Evolutionary conservation across 2,888 invertebrate genomes (phyloP).

Genomic region (Cheilosia impressa): DNA sequence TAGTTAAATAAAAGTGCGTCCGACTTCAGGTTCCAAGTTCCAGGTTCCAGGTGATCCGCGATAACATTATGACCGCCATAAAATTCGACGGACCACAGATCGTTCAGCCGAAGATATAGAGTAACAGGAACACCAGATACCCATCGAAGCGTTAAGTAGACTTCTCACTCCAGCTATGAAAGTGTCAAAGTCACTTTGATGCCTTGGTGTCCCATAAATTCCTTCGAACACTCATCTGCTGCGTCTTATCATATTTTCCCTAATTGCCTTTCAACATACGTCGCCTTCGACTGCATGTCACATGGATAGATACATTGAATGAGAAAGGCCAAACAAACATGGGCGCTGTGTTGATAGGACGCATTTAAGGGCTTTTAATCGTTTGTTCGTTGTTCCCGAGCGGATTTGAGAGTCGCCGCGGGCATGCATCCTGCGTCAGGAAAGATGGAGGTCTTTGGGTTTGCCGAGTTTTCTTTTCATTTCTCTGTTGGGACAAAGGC

Average conservation of each 20-base stretch:
- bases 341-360: slow-evolving; percentile 42
- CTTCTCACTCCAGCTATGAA: slow-evolving; percentile 4
- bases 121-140: slow-evolving; percentile 16
- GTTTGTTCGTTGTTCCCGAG: slow-evolving; percentile 51
- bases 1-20: slow-evolving; percentile 8
- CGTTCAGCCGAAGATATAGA: slow-evolving; percentile 58
- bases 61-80: slow-evolving; percentile 54
- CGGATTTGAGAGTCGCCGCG: slow-evolving; percentile 31
- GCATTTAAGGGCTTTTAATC: slow-evolving; percentile 69
- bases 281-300: background rate
- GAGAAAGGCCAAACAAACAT: slow-evolving; percentile 56
- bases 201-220: slow-evolving; percentile 59
- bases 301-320: background rate
- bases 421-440: slow-evolving; percentile 46
- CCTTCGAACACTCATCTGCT: slow-evolving; percentile 42
- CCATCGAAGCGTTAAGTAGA: slow-evolving; percentile 55
- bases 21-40: too few species aligned
- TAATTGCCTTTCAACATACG: slow-evolving; percentile 62
- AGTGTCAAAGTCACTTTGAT: slow-evolving; percentile 32
- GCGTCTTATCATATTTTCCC: slow-evolving; percentile 63
- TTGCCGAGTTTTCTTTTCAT: slow-evolving; percentile 69
- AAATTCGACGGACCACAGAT: slow-evolving; percentile 64
- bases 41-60: slow-evolving; percentile 53
- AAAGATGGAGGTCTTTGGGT: slow-evolving; percentile 45
- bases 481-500: slow-evolving; percentile 58